phyloP scores from a whole-genome alignment of 2,113 vertebrate genomes.

The Grus americana region DNA sequence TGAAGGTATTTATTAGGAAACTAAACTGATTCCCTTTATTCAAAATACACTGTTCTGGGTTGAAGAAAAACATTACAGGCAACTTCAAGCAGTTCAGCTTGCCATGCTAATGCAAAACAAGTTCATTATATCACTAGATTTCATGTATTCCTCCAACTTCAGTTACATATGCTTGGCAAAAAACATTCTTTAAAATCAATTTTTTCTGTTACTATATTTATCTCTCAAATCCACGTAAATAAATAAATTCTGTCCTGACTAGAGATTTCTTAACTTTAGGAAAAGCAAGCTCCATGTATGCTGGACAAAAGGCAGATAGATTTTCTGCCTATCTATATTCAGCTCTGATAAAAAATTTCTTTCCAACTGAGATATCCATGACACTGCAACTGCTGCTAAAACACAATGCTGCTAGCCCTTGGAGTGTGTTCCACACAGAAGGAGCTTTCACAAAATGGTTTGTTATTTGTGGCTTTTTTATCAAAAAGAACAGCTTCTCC shows the following conservation, averaged over 20 bases:
- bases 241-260: neutral
- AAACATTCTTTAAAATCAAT: neutral
- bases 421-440: neutral
- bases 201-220: neutral
- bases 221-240: neutral
- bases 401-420: neutral
- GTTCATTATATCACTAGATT: neutral
- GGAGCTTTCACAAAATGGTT: neutral
- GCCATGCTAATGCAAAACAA: neutral
- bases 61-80: neutral
- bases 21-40: slow-evolving; percentile 3
- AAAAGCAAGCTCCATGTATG: neutral
- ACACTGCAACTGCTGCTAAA: slow-evolving; percentile 11
- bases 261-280: neutral
- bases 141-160: neutral
- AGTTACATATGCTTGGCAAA: neutral
- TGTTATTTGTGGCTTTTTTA: slow-evolving; percentile 31
- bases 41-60: neutral
- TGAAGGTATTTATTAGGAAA: slow-evolving; percentile 38
- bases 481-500: slow-evolving; percentile 4
- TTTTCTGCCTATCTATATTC: neutral
- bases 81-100: neutral
- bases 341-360: neutral
- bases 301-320: neutral
- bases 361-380: neutral